phyloP scores from a whole-genome alignment of 2,888 invertebrate species.

The Linyphia triangularis region DNA sequence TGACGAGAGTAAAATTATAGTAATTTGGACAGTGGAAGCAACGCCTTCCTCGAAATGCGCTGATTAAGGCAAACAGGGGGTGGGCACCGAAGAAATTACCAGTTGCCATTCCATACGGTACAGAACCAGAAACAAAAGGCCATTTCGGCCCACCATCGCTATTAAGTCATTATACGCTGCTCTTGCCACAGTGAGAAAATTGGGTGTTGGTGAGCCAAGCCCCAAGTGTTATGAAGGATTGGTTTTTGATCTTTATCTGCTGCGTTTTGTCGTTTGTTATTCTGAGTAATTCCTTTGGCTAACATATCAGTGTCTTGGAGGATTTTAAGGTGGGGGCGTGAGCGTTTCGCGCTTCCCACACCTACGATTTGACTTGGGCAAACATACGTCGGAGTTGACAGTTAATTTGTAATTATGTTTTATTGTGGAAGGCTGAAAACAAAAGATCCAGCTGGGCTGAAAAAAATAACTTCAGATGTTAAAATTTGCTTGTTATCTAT shows the following conservation, averaged over 20 bases:
- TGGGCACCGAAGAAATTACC: not conserved
- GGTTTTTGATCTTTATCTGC: slow-evolving; percentile 36
- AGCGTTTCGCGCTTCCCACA: not conserved
- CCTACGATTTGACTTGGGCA: not conserved
- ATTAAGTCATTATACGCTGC: slow-evolving; percentile 39
- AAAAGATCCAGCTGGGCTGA: no score
- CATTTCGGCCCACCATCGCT: slow-evolving; percentile 3
- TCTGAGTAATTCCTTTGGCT: not conserved
- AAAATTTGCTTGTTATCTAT: no score
- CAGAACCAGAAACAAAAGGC: not conserved
- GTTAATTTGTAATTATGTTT: no score
- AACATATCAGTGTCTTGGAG: not conserved
- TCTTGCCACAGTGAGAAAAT: slow-evolving; percentile 27
- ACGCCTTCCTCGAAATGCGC: not conserved
- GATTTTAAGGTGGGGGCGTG: not conserved
- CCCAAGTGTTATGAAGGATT: slow-evolving; percentile 39
- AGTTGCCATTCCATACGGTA: not conserved
- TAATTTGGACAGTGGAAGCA: not conserved
- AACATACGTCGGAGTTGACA: not conserved
- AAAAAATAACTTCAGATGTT: no score
- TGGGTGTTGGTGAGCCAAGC: slow-evolving; percentile 50
- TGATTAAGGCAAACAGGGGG: slow-evolving; percentile 10
- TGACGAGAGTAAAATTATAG: slow-evolving; percentile 4
- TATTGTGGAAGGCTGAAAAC: no score
- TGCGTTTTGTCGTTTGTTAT: slow-evolving; percentile 14